Base-by-base conservation (phyloP, 1,140 invertebrate genomes). In the Bombyx mandarina region DNA sequence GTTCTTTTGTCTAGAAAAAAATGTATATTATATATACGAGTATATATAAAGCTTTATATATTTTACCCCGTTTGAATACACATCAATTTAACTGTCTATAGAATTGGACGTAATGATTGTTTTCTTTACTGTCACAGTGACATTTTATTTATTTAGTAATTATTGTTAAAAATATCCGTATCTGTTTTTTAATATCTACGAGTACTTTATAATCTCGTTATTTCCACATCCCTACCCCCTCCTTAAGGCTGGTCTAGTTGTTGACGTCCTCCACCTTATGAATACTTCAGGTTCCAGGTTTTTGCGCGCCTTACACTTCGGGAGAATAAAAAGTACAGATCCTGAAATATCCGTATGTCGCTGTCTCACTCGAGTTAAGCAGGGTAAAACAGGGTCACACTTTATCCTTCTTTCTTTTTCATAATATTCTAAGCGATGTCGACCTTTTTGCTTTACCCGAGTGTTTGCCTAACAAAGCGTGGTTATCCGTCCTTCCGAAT, bases 201-300 rank as follows among this genome's bases (percentile, higher is more conserved):
- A 35, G 26, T 3, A 35, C 26, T 35, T 35, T 35, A 35, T 35
- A 35, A 5, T 3, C 2, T 35, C 26, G 26, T 35, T 35, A 35
- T 35, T 35, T 1, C 4, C 26, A 35, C 26, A 35, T 5, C 26
- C 26, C 62, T 45, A 67, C 67, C 60, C 61, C 67, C 59, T 45
- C 22, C 52, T 42, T 53, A 54, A 65, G 64, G 60, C 56, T 60
- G 61, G 65, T 72, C 63, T 67, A 67, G 64, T 67, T 65, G 56
- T 60, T 56, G 59, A 60, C 62, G 56, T 69, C 56, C 49, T 66
- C 56, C 56, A 54, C 52, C 53, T 65, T 66, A 73, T 73, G 67
- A 68, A 65, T 67, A 65, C 65, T 67, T 61, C 52, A 66, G 55
- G 60, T 47, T 63, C 63, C 58, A 62, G 58, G 62, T 64, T 56